Conservation (phyloP, 2,113 vertebrate species). For the Cisticola juncidis region DNA sequence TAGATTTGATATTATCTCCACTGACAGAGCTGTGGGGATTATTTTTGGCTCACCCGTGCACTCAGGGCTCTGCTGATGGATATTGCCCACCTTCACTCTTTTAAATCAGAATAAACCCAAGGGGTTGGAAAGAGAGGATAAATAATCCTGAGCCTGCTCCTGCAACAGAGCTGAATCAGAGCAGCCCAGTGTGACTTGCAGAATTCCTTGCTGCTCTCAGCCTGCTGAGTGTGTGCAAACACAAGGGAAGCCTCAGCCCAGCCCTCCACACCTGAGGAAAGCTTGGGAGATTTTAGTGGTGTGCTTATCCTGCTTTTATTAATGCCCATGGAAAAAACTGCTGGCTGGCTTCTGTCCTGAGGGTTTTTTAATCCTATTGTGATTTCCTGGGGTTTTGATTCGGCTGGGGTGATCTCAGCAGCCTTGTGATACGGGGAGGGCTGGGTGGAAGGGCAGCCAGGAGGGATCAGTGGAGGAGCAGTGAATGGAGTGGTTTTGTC, state of each 20-base stretch:
- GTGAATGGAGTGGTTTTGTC: conserved; percentile 34
- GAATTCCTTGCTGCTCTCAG: neutral
- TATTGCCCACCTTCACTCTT: neutral
- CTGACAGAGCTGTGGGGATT: neutral
- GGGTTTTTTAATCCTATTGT: conserved; percentile 48
- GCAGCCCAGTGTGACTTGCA: conserved; percentile 7
- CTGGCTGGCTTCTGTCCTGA: conserved; percentile 1
- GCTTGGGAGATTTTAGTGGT: neutral
- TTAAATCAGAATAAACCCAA: neutral
- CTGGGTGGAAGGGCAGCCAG: neutral
- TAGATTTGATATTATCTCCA: neutral
- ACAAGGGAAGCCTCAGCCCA: neutral
- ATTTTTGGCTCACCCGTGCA: neutral
- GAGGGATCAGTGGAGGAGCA: neutral
- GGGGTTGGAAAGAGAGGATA: neutral
- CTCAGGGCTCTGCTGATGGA: neutral
- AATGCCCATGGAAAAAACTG: neutral
- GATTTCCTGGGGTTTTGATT: conserved; percentile 50
- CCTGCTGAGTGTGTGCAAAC: neutral
- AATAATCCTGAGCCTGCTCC: neutral
- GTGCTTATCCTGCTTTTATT: neutral
- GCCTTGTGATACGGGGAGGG: conserved; percentile 40
- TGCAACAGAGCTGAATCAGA: neutral
- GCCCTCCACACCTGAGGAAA: neutral
- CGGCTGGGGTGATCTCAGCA: neutral